A percentile compares a stretch with the other conserved stretches of the same genome.
These are phyloP conservation scores for Dreissena polymorpha DNA, from an alignment of 1,140 invertebrate genomes.

Conservation along the genomic window DNA sequence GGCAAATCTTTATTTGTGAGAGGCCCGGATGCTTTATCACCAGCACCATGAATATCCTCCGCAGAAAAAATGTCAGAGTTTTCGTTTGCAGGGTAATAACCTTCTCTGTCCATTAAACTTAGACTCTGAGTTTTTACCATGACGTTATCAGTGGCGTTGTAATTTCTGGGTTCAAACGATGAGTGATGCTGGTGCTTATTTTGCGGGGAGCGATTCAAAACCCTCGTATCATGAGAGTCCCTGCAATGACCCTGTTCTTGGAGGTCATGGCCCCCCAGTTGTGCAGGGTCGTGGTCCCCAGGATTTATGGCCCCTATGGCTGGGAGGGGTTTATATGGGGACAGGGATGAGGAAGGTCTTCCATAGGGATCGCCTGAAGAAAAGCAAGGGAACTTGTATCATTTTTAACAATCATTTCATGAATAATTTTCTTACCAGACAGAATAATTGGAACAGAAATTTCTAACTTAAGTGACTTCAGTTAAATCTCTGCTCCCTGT, in stretches of 20 bases:
- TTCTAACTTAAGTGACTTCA: too few relatives aligned
- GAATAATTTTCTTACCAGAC: too few relatives aligned
- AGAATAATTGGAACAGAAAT: too few relatives aligned
- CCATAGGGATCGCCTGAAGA: constrained; percentile 49
- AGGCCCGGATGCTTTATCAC: neutral
- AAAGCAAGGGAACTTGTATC: neutral
- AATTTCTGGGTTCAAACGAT: neutral
- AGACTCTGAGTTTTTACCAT: neutral
- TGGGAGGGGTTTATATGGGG: constrained; percentile 46
- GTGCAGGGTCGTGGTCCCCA: neutral
- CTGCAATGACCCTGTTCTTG: too few relatives aligned
- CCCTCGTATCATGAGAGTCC: too few relatives aligned
- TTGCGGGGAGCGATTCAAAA: too few relatives aligned
- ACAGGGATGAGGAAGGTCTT: constrained; percentile 37
- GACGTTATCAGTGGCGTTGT: neutral
- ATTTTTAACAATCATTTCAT: too few relatives aligned
- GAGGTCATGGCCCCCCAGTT: too few relatives aligned
- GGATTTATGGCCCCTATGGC: constrained; percentile 29
- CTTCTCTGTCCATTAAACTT: neutral
- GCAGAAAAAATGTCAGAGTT: constrained; percentile 19
- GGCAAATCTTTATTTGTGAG: constrained; percentile 30
- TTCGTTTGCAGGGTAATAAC: constrained; percentile 36
- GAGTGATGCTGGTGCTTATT: neutral
- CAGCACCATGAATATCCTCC: constrained; percentile 52
- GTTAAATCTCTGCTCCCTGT: too few relatives aligned